Base-by-base conservation (phyloP, 2,797 vertebrate genomes). In the Anableps anableps region DNA sequence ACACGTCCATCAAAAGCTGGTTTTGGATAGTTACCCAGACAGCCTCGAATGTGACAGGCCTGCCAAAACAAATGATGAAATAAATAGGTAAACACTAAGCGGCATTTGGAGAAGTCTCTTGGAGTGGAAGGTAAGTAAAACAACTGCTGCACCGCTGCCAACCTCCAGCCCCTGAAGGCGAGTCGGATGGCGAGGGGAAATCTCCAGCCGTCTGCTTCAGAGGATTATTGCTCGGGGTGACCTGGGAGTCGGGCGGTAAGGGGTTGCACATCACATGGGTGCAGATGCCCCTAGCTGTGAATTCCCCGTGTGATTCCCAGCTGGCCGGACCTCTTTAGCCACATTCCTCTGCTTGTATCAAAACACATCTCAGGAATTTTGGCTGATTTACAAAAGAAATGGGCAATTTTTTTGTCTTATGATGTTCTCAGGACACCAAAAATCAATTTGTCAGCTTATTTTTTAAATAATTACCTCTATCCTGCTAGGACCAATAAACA, bases 121-220 rank as follows among this genome's bases (percentile, higher is more conserved):
- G 89, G 93, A 75, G 80, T 78, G 76, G 90, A 92, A 94, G 91
- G 91, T 90, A 90, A 93, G 94, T 91, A 89, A 90, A 89, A 94
- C 88, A 89, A 86, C 86, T 86, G 88, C 89, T 82, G 76, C 72
- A 88, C 66, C 53, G 45, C 77, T 89, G 91, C 89, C 89, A 92
- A 85, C 83, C 76, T 87, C 74, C 3, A 79, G 86, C 88, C 89
- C 85, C 79, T 16, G 68, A 21, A 84, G 85, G 88, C 88, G 76
- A 78, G 78, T 62, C 58, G 72, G 45, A 51, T 38, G 36, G 72
- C 43, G 58, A 26, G 66, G 82, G 80, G 76, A 83, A 77, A 90
- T 88, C 85, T 86, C 81, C 36, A 71, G 84, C 85, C 75, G 83
- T 79, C 85, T 86, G 87, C 77, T 84, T 80, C 55, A 70, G 74